A percentile compares a stretch with the other conserved stretches of the same genome.
These are phyloP conservation scores for Rhabdomys dilectus DNA, from an alignment of 2,113 vertebrate genomes.

Conservation along the genomic window DNA sequence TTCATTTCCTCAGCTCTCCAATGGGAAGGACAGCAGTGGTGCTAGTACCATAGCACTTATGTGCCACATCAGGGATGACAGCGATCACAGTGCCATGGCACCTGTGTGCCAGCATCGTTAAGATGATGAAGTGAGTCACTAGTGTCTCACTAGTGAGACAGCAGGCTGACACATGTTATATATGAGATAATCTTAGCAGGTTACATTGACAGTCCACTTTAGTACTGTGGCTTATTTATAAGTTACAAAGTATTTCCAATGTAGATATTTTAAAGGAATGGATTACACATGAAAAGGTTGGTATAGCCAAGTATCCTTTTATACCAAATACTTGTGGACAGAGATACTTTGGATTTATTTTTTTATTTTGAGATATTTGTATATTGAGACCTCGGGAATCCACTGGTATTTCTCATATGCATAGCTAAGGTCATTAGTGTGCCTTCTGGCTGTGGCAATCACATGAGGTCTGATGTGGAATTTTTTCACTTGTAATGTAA, in stretches of 20 bases:
- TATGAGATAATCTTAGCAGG: neutral
- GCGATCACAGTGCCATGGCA: too few species aligned
- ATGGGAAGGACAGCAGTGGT: neutral
- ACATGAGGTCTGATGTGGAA: neutral
- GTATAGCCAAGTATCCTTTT: neutral
- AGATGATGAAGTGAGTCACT: neutral
- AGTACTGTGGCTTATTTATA: neutral
- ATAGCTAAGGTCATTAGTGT: too few species aligned
- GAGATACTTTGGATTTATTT: neutral
- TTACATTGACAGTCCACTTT: neutral
- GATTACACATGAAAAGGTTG: neutral
- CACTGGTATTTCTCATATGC: neutral
- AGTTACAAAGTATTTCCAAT: neutral
- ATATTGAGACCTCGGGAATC: neutral
- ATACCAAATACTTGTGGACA: neutral
- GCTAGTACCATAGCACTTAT: neutral
- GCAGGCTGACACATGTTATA: neutral
- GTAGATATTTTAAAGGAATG: neutral
- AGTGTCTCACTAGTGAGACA: rapidly evolving
- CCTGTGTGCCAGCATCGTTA: neutral
- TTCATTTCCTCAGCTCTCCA: neutral
- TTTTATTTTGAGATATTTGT: neutral
- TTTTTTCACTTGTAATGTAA: neutral
- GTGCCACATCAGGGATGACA: too few species aligned
- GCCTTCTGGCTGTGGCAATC: neutral